Base-by-base conservation (phyloP, 2,888 invertebrate genomes). In the Spicauda simplicius region DNA sequence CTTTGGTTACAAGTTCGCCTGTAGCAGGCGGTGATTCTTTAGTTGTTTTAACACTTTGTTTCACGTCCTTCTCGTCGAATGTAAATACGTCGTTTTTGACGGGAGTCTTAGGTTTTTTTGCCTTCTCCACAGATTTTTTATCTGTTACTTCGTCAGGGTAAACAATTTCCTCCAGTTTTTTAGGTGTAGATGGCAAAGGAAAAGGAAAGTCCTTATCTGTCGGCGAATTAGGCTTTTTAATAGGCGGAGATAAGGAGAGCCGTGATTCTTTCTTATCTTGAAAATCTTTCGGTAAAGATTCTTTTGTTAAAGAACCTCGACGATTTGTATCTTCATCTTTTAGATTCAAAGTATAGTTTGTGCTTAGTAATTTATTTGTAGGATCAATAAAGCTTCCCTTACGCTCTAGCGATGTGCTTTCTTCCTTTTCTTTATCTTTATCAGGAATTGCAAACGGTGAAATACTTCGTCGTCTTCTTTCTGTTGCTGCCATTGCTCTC, bases 371-470 rank as follows among this genome's bases (percentile, higher is more conserved):
- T 79, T 93, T 94, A 76, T 91, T 94, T 41, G 83, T 83, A 8
- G 93, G 93, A 80, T 94, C 92, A 45, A 90, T 87, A 71, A 93
- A 94, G 74, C 93, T 93, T 64, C 92, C 90, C 79, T 91, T 94
- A 19, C 93, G 84, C 77, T 89, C 82, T 50, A 94, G 77, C 65
- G 73, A 76, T 64, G 67, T 73, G 16, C 79, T 59, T 74, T 90
- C 92, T 63, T 91, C 91, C 77, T 88, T 90, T 63, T 91, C 91
- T 77, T 88, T 90, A 12, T 75, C 68, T 63, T 58, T 68, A 18
- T 89, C 91, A 59, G 85, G 90, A 71, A 93, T 52, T 16, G 93
- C 93, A 78, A 93, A 94, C 8, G 93, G 93, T 55, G 93, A 94
- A 77, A 94, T 91, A 84, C 93, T 93, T 73, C 93, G 83, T 16